Conservation (phyloP, 2,888 invertebrate genomes). For the Caenorhabditis doughertyi region DNA sequence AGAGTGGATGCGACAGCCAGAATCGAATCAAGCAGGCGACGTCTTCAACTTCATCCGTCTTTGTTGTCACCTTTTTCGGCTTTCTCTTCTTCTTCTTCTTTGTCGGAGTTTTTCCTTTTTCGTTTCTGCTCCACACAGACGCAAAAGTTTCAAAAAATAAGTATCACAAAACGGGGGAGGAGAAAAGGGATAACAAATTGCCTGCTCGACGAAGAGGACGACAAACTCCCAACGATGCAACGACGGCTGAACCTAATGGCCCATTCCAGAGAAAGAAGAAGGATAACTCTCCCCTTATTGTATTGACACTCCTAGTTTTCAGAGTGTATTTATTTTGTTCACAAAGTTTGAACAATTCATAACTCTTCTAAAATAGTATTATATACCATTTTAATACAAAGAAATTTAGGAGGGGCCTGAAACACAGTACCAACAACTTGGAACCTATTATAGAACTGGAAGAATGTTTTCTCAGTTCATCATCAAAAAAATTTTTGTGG, state of each 20-base stretch:
- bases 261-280: constrained; percentile 45
- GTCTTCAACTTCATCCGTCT: constrained; percentile 34
- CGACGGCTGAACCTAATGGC: constrained; percentile 56
- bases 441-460: too few relatives aligned
- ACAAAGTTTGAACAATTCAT: background rate
- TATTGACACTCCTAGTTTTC: constrained; percentile 1
- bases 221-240: constrained; percentile 29
- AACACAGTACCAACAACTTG: too few relatives aligned
- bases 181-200: constrained; percentile 52
- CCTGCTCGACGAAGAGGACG: constrained; percentile 24
- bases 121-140: constrained; percentile 6
- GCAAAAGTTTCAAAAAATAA: constrained; percentile 55
- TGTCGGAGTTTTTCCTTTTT: constrained; percentile 32
- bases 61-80: constrained; percentile 52
- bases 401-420: too few relatives aligned
- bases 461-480: too few relatives aligned
- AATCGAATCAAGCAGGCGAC: constrained; percentile 42
- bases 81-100: constrained; percentile 8
- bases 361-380: too few relatives aligned
- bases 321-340: background rate
- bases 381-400: too few relatives aligned
- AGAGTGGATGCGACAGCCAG: constrained; percentile 55
- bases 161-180: constrained; percentile 35
- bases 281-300: constrained; percentile 27
- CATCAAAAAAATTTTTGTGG: too few relatives aligned